Conservation (phyloP, 2,888 invertebrate genomes). For the Lasioglossum oenotherae region DNA sequence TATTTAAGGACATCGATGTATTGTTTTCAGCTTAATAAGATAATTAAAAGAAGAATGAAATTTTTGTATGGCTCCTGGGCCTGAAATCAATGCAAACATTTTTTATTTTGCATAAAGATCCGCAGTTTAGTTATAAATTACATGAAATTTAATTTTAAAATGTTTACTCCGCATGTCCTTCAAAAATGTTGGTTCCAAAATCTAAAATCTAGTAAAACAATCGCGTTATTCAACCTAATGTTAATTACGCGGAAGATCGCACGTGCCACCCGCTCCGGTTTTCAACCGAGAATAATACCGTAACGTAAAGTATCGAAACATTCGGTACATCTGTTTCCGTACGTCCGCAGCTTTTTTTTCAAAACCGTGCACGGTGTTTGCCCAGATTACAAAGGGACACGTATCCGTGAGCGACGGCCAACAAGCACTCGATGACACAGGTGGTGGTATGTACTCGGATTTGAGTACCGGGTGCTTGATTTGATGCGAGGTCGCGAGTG, state of each 20-base stretch:
- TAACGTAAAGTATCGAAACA: not conserved
- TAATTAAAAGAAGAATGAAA: too few species aligned
- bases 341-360: constrained; percentile 12
- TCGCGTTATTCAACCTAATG: too few species aligned
- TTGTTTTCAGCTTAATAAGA: too few species aligned
- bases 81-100: too few species aligned
- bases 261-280: not conserved
- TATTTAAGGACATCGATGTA: too few species aligned
- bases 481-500: constrained; percentile 47
- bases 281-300: not conserved
- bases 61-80: too few species aligned
- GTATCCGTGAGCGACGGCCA: constrained; percentile 52
- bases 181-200: too few species aligned
- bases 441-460: constrained; percentile 54
- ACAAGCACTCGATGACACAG: constrained; percentile 67
- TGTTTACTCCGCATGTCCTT: too few species aligned
- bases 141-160: too few species aligned
- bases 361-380: constrained; percentile 19
- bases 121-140: too few species aligned
- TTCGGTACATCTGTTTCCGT: not conserved
- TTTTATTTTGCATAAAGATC: too few species aligned
- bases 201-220: too few species aligned
- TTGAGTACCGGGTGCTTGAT: constrained; percentile 64
- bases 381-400: constrained; percentile 41
- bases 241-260: not conserved